Conservation (phyloP, 1,140 invertebrate genomes). For the Cardiocondyla obscurior region DNA sequence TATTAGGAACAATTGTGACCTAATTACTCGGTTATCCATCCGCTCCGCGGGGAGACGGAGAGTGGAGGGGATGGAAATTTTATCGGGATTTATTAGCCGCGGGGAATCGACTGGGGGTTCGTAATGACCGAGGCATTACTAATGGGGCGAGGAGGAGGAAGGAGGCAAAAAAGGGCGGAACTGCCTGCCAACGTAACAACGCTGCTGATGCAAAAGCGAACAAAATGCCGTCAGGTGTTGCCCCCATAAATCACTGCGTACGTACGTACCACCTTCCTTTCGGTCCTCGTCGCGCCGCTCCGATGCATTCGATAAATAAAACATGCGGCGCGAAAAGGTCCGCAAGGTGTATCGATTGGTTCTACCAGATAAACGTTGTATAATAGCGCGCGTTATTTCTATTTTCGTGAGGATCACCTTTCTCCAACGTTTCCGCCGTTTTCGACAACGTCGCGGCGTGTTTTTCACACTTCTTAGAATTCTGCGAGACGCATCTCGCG, state of each 20-base stretch:
- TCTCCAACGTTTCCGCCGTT: neutral
- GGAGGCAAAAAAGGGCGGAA: constrained; percentile 73
- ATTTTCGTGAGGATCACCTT: neutral
- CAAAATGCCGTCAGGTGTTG: constrained; percentile 79
- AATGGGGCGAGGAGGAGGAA: constrained; percentile 67
- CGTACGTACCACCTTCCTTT: constrained; percentile 60
- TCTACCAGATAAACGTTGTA: constrained; percentile 50
- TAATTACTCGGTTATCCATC: constrained; percentile 31
- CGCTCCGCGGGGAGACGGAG: neutral
- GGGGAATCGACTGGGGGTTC: constrained; percentile 77
- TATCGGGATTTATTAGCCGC: constrained; percentile 79
- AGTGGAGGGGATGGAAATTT: constrained; percentile 71
- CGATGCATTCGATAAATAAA: constrained; percentile 71
- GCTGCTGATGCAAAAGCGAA: constrained; percentile 75
- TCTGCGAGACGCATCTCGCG: neutral
- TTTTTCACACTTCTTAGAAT: neutral
- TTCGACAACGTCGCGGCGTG: neutral
- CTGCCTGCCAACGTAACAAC: constrained; percentile 75
- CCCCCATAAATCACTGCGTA: constrained; percentile 78
- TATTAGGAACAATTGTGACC: constrained; percentile 21
- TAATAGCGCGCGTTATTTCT: constrained; percentile 32
- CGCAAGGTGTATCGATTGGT: constrained; percentile 50
- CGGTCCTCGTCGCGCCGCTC: constrained; percentile 65
- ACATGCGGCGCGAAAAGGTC: constrained; percentile 55
- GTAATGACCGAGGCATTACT: constrained; percentile 80